phyloP scores from a whole-genome alignment of 2,113 vertebrate species.

The Ammodytes dubius region DNA sequence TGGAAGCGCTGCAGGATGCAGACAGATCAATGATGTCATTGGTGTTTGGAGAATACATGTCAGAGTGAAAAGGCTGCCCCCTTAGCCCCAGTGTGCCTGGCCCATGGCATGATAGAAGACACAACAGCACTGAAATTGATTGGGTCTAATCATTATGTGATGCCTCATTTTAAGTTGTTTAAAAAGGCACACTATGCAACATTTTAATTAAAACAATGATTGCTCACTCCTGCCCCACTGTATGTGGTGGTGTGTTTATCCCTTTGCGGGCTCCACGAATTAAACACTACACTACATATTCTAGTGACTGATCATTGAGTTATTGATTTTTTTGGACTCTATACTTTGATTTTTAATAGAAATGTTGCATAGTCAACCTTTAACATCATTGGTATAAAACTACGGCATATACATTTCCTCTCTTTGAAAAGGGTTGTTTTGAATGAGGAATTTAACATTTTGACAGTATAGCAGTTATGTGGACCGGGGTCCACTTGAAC shows the following conservation, averaged over 20 bases:
- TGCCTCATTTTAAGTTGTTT: background rate
- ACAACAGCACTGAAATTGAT: constrained; percentile 26
- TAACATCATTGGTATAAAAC: background rate
- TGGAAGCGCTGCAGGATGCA: constrained; percentile 62
- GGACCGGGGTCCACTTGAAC: constrained; percentile 45
- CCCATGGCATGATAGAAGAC: constrained; percentile 38
- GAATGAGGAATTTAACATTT: constrained; percentile 50
- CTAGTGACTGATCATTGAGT: no score
- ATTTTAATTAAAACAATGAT: no score
- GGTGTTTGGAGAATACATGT: constrained; percentile 48
- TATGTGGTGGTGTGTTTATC: no score
- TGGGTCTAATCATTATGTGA: constrained; percentile 12
- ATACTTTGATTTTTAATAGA: no score
- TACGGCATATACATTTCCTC: background rate
- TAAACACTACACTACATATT: no score
- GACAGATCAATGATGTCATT: constrained; percentile 72
- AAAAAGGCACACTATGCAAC: background rate
- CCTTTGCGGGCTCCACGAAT: no score
- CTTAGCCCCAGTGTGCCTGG: constrained; percentile 7
- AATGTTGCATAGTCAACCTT: no score
- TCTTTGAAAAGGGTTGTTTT: constrained; percentile 20
- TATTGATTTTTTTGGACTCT: no score
- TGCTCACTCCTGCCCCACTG: no score
- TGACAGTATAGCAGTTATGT: constrained; percentile 37
- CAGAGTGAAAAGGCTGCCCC: constrained; percentile 20